A percentile compares a stretch with the other conserved stretches of the same genome.
Conservation (phyloP, 1,140 invertebrate genomes). For the Drosophila ercepeae region DNA sequence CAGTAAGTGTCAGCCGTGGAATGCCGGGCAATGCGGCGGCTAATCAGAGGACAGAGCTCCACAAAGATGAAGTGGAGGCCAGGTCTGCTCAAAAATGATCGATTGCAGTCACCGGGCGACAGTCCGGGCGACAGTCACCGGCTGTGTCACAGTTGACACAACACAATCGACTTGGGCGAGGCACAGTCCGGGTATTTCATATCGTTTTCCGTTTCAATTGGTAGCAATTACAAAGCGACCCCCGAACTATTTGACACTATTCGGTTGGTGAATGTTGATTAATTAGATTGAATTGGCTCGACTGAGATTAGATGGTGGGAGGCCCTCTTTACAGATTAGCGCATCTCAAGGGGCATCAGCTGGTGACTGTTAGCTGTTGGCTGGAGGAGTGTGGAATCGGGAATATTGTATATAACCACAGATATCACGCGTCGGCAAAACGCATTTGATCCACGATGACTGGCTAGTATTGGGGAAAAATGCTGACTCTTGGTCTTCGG, state of each 20-base stretch:
- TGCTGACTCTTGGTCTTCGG: slow-evolving; percentile 64
- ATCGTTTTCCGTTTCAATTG: slow-evolving; percentile 38
- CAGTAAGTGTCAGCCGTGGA: slow-evolving; percentile 62
- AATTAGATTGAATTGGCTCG: slow-evolving; percentile 62
- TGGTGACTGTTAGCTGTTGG: slow-evolving; percentile 7
- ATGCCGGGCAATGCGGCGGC: slow-evolving; percentile 70
- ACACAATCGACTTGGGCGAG: slow-evolving; percentile 48
- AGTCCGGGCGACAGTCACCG: slow-evolving; percentile 39
- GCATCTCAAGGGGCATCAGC: slow-evolving; percentile 57
- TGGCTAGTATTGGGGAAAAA: slow-evolving; percentile 50
- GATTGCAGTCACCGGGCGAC: slow-evolving; percentile 53
- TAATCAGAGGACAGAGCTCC: slow-evolving; percentile 55
- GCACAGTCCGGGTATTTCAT: slow-evolving; percentile 19
- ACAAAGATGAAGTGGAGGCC: slow-evolving; percentile 42
- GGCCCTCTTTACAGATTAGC: slow-evolving; percentile 55
- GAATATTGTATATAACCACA: slow-evolving; percentile 39
- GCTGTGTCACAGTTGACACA: slow-evolving; percentile 37
- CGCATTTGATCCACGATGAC: slow-evolving; percentile 77
- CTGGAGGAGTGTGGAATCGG: slow-evolving; percentile 14
- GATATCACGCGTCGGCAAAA: slow-evolving; percentile 68
- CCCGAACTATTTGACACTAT: slow-evolving; percentile 63
- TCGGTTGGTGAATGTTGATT: slow-evolving; percentile 68
- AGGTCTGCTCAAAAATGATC: slow-evolving; percentile 44
- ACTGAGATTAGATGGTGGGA: neutral
- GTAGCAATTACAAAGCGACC: slow-evolving; percentile 45